phyloP scores from a whole-genome alignment of 2,113 vertebrate genomes.

The Notechis scutatus region DNA sequence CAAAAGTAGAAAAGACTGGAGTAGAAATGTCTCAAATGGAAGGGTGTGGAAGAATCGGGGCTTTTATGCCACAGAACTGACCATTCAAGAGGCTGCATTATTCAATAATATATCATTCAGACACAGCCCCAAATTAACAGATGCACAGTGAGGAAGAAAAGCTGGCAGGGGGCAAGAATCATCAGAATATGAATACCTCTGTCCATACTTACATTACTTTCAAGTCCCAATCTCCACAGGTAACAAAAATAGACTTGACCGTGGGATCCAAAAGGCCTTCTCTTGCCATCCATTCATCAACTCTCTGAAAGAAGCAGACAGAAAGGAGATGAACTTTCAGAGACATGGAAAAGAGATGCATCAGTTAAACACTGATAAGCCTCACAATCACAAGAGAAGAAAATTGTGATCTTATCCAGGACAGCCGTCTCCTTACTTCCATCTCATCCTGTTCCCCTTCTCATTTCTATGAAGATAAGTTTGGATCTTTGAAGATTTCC shows the following conservation, averaged over 20 bases:
- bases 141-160: not conserved
- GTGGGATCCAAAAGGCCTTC: conserved; percentile 83
- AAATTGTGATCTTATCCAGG: conserved; percentile 70
- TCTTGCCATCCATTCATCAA: conserved; percentile 83
- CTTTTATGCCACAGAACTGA: not conserved
- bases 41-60: not conserved
- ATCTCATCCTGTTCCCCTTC: conserved; percentile 58
- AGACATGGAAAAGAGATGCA: conserved; percentile 62
- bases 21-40: not conserved
- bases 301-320: conserved; percentile 77
- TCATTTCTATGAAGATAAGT: conserved; percentile 58
- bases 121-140: not conserved
- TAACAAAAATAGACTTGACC: conserved; percentile 85
- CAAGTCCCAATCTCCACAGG: conserved; percentile 86
- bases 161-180: not conserved
- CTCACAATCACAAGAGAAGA: conserved; percentile 69
- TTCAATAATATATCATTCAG: not conserved
- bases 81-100: not conserved
- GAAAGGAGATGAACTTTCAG: conserved; percentile 67
- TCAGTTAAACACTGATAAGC: conserved; percentile 69
- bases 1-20: conserved; percentile 9
- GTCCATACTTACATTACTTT: conserved; percentile 84
- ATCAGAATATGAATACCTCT: conserved; percentile 26
- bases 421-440: conserved; percentile 31
- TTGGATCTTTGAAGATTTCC: conserved; percentile 66